Base-by-base conservation (phyloP, 2,888 invertebrate genomes). In the Andrena dorsata region DNA sequence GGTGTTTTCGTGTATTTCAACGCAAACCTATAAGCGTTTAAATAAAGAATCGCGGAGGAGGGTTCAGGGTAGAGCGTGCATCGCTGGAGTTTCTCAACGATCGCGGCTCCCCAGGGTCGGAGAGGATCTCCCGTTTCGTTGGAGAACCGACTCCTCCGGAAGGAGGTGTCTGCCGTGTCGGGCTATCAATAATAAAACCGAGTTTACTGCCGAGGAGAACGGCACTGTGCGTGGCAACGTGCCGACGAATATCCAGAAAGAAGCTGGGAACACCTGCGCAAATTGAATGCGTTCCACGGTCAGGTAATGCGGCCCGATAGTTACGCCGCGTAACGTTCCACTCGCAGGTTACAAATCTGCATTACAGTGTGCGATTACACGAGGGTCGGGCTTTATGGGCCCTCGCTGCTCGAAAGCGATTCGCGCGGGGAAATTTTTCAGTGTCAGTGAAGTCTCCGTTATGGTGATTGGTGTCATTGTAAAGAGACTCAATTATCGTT, bases 141-240 rank as follows among this genome's bases (percentile, higher is more conserved):
- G 26, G 63, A n/a, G 23, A 60, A 51, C 53, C 51, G 60, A 70
- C 63, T 30, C 56, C 56, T 26, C 56, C 56, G 58, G 64, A 63
- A 77, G 81, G 26, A 51, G 74, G 64, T 77, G 70, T 75, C 81
- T 73, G 58, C 61, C 79, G 65, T 73, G 76, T 60, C 53, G 63
- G 74, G 76, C 81, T 83, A 87, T 90, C 88, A 88, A 90, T 90
- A 90, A 89, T 89, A 89, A 90, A 89, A 90, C 61, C 71, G 83
- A 84, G 86, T 89, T 89, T 89, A 87, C 86, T 83, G 74, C 80
- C 75, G 68, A 63, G 70, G 73, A 82, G 76, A 86, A 86, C 80
- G 75, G 81, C 75, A 47, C 47, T 65, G 61, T 60, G 71, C 63
- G 49, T 66, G 53, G 53, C 53, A 69, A 64, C 64, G 74, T 69